Evolutionary conservation across 2,888 invertebrate genomes (phyloP).

Genomic region (Pediacus dermestoides): DNA sequence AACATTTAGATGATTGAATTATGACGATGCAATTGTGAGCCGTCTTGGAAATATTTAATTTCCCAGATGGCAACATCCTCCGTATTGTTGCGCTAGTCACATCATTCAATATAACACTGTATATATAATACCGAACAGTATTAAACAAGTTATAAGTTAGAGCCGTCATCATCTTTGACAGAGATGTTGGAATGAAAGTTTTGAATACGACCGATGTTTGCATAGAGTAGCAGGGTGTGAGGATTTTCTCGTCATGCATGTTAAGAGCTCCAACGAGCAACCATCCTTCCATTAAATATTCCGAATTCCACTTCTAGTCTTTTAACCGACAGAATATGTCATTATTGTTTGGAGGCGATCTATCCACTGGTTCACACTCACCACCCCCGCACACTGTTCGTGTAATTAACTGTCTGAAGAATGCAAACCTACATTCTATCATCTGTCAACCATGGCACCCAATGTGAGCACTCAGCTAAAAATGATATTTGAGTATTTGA

Average conservation of each 20-base stretch:
- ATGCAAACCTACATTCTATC: constrained; percentile 13
- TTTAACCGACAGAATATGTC: constrained; percentile 9
- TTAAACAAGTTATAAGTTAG: not conserved
- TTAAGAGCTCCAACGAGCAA: constrained; percentile 3
- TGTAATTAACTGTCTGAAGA: constrained; percentile 15
- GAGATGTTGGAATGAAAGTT: constrained; percentile 2
- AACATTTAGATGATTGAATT: too few species aligned
- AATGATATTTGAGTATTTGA: too few species aligned
- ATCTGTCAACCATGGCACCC: constrained; percentile 5
- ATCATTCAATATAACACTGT: too few species aligned
- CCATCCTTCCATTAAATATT: constrained; percentile 10
- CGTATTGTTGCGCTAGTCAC: too few species aligned
- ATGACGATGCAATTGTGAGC: too few species aligned
- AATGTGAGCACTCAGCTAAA: constrained; percentile 3
- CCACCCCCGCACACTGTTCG: constrained; percentile 7
- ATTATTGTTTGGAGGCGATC: constrained; percentile 6
- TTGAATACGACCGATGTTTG: constrained; percentile 1
- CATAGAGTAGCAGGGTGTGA: constrained; percentile 5
- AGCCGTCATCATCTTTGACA: constrained; percentile 3
- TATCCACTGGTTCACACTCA: not conserved
- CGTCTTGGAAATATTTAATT: too few species aligned
- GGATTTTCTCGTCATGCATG: constrained; percentile 4
- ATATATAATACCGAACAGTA: not conserved
- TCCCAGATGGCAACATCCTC: too few species aligned
- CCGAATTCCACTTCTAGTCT: constrained; percentile 8